A percentile compares a stretch with the other conserved stretches of the same genome.
phyloP scores from a whole-genome alignment of 2,797 vertebrate species.

The Sciurus carolinensis region DNA sequence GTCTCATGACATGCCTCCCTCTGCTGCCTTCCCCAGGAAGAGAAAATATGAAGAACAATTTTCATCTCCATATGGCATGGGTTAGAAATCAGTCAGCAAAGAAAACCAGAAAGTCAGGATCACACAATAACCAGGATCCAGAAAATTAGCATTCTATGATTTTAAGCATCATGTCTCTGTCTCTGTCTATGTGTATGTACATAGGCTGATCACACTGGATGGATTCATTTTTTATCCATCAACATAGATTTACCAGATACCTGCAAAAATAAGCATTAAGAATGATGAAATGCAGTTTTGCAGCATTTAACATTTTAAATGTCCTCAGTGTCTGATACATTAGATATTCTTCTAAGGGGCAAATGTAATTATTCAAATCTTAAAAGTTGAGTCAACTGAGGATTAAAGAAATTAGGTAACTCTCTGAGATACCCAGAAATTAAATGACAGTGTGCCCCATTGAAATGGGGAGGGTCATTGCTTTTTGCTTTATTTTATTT shows the following conservation, averaged over 20 bases:
- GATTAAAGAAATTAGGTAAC: not conserved
- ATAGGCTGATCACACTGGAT: not conserved
- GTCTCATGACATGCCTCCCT: not conserved
- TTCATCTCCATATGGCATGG: not conserved
- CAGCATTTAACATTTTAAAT: too few species aligned
- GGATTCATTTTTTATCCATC: not conserved
- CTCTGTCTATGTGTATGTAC: not conserved
- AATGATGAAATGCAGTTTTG: not conserved
- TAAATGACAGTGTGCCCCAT: not conserved
- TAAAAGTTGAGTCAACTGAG: not conserved
- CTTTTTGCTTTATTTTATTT: not conserved
- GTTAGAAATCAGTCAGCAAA: not conserved
- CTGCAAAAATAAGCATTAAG: not conserved
- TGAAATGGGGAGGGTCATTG: not conserved
- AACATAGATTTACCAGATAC: not conserved
- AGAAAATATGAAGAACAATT: not conserved
- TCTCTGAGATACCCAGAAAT: not conserved
- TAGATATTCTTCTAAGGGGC: not conserved
- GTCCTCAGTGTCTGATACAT: not conserved
- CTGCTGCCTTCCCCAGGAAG: not conserved
- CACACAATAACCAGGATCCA: not conserved
- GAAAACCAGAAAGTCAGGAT: not conserved
- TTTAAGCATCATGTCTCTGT: not conserved
- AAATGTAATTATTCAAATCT: not conserved
- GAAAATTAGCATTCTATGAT: not conserved